Base-by-base conservation (phyloP, 2,888 invertebrate species). In the Cryptus armator region DNA sequence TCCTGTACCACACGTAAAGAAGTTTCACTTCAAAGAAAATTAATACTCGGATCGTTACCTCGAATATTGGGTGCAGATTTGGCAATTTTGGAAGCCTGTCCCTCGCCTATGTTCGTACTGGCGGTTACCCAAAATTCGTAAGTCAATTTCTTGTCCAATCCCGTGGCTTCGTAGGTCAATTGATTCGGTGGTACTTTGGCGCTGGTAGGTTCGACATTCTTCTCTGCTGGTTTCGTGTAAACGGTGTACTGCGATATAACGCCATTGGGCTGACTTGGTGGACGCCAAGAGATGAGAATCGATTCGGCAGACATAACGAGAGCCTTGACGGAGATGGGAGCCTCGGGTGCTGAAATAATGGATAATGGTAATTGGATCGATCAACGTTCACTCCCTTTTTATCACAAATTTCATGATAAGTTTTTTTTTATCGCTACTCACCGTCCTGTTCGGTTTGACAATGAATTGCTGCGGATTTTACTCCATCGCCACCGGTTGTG, bases 91-190 rank as follows among this genome's bases (percentile, higher is more conserved):
- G 98, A 98, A 80, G 97, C 96, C 93, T 98, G 97, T 59, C 99
- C 98, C 95, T 99, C 98, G 0, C 99, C 99, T 91, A 98, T 98
- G 88, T 97, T 97, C 0, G 99, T 99, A 86, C 97, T 98, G 56
- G 98, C 99, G 4, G 98, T 98, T 0, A 99, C 98, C 97, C 98
- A 98, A 94, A 99, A 99, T 94, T 98, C 98, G 92, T 98, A 98
- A 81, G 97, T 97, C 86, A 97, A 96, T 87, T 97, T 96, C 91
- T 96, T 95, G 90, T 97, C 97, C 90, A 99, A 94, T 88, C 97
- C 97, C 37, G 97, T 97, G 14, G 98, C 97, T 91, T 98, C 98
- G 93, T 97, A 97, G 91, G 97, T 98, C 92, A 98, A 96, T 94
- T 98, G 97, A 88, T 97, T 97, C 19, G 98, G 97, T 53, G 97